phyloP scores from a whole-genome alignment of 2,888 invertebrate genomes.

The Ochropacha duplaris region DNA sequence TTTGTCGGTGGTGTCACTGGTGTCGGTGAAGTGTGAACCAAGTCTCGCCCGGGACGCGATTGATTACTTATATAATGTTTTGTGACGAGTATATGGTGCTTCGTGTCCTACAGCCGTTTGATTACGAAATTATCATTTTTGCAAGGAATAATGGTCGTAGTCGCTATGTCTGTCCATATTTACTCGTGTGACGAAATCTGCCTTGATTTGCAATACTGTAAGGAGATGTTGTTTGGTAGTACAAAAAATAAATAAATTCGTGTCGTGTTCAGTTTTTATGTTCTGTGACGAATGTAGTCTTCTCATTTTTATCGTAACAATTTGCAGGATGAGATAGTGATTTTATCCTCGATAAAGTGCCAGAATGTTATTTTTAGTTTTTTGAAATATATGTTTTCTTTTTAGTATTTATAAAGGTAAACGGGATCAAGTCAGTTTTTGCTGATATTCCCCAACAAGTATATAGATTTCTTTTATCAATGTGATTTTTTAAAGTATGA shows the following conservation, averaged over 20 bases:
- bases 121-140: conserved; percentile 43
- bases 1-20: conserved; percentile 2
- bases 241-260: conserved; percentile 56
- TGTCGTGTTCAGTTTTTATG: conserved; percentile 51
- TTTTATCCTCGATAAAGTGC: conserved; percentile 74
- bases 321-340: conserved; percentile 50
- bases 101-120: conserved; percentile 55
- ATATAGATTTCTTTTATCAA: conserved; percentile 54
- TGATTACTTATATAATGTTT: conserved; percentile 40
- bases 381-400: conserved; percentile 55
- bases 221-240: conserved; percentile 58
- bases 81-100: conserved; percentile 65
- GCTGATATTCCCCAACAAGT: conserved; percentile 46
- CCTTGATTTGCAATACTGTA: conserved; percentile 52
- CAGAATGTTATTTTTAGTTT: conserved; percentile 77
- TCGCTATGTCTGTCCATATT: conserved; percentile 28
- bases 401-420: conserved; percentile 52
- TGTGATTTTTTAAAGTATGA: conserved; percentile 72
- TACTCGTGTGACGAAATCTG: conserved; percentile 42
- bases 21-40: conserved; percentile 19
- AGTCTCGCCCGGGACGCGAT: conserved; percentile 27
- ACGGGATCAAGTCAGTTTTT: conserved; percentile 59
- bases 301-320: conserved; percentile 54
- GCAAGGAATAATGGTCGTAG: conserved; percentile 37
- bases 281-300: conserved; percentile 68